Evolutionary conservation across 2,888 invertebrate species (phyloP).

Genomic region (Synergus umbraculus): DNA sequence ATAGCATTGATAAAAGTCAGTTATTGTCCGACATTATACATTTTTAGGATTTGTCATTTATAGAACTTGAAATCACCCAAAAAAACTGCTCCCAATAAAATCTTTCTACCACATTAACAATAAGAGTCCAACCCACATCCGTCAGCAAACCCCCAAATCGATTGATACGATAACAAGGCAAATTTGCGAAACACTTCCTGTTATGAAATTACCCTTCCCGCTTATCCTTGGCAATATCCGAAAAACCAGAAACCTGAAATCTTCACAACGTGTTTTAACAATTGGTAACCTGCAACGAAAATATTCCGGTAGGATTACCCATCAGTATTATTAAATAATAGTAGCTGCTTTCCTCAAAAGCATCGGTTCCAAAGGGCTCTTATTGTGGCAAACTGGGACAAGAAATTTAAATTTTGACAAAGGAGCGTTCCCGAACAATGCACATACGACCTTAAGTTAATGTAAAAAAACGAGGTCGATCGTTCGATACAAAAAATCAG

Average conservation of each 20-base stretch:
- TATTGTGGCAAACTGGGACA: neutral
- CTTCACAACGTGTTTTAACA: neutral
- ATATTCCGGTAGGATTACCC: neutral
- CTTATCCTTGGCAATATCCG: neutral
- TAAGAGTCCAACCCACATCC: slow-evolving; percentile 18
- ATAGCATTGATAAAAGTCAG: neutral
- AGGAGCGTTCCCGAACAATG: neutral
- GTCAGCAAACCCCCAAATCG: neutral
- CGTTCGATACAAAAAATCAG: slow-evolving; percentile 41
- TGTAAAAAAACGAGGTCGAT: slow-evolving; percentile 15
- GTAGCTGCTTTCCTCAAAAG: neutral
- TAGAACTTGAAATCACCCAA: neutral
- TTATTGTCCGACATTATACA: neutral
- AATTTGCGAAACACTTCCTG: slow-evolving; percentile 31
- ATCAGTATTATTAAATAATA: neutral
- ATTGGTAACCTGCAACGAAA: slow-evolving; percentile 1
- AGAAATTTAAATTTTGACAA: slow-evolving; percentile 10
- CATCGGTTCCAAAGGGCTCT: neutral
- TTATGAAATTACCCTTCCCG: slow-evolving; percentile 11
- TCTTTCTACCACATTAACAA: slow-evolving; percentile 17
- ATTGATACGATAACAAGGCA: slow-evolving; percentile 15
- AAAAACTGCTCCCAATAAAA: slow-evolving; percentile 10
- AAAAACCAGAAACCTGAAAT: slow-evolving; percentile 14
- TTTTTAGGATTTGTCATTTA: neutral
- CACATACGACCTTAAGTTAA: neutral